Conservation (phyloP, 2,888 invertebrate species). For the Pristionchus arcanus region DNA sequence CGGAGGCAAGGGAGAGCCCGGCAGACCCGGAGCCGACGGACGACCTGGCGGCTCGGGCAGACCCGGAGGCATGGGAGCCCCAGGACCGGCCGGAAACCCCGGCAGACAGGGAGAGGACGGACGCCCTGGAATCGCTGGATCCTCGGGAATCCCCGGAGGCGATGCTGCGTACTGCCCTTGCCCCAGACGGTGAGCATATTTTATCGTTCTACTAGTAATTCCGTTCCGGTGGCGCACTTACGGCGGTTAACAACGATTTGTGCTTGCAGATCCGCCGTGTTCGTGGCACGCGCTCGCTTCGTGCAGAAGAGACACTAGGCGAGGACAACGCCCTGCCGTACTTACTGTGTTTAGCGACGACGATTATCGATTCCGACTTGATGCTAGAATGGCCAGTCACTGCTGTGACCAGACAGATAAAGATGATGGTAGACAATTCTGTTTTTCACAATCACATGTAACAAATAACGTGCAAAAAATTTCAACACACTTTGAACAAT, state of each 20-base stretch:
- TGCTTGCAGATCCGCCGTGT: conserved; percentile 40
- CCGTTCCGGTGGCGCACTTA: conserved; percentile 16
- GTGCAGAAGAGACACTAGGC: conserved; percentile 30
- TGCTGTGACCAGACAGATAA: not conserved
- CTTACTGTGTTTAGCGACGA: not conserved
- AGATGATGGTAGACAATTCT: not conserved
- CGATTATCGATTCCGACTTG: not conserved
- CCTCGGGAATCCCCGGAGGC: conserved; percentile 32
- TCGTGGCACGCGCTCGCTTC: conserved; percentile 40
- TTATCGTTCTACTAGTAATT: not conserved
- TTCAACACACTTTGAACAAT: too few species aligned
- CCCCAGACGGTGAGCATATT: conserved; percentile 62
- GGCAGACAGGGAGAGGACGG: conserved; percentile 40
- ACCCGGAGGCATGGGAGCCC: conserved; percentile 37
- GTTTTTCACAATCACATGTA: not conserved
- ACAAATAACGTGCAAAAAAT: not conserved
- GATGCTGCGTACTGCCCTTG: conserved; percentile 52
- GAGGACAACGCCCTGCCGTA: not conserved
- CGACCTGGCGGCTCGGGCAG: conserved; percentile 14
- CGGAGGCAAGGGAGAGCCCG: conserved; percentile 64
- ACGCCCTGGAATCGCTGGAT: conserved; percentile 7
- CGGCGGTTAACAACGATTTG: conserved; percentile 1
- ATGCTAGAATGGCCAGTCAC: not conserved
- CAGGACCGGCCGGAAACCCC: conserved; percentile 47
- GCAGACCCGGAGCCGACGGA: conserved; percentile 62